These are phyloP conservation scores for Sipha flava DNA, from an alignment of 1,140 invertebrate species.

Conservation along the genomic window DNA sequence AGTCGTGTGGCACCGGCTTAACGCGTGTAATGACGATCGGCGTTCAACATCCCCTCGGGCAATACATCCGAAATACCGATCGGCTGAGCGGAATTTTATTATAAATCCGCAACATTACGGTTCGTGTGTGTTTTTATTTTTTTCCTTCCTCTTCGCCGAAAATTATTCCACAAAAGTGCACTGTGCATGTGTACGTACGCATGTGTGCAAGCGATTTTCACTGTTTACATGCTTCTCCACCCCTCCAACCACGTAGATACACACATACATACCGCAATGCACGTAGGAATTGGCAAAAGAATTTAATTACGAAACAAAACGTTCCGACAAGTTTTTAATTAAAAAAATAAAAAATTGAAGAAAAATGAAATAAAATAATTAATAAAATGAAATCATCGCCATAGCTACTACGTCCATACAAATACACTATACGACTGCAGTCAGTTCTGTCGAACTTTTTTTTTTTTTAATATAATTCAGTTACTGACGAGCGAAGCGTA, in stretches of 20 bases:
- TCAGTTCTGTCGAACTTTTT: neutral
- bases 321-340: neutral
- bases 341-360: neutral
- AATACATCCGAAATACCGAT: neutral
- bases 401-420: too few relatives aligned
- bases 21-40: neutral
- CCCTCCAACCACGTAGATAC: too few relatives aligned
- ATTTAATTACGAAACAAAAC: neutral
- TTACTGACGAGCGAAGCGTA: neutral
- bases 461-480: neutral
- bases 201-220: too few relatives aligned
- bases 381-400: neutral
- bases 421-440: too few relatives aligned
- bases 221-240: too few relatives aligned
- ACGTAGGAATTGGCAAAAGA: too few relatives aligned
- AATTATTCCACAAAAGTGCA: neutral
- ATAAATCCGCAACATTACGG: neutral
- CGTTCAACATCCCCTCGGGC: neutral
- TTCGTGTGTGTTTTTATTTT: neutral
- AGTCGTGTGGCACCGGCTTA: too few relatives aligned
- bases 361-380: neutral
- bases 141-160: neutral
- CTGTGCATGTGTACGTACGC: too few relatives aligned
- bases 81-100: neutral
- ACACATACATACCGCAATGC: neutral